Percentiles rank a stretch among this genome's conserved stretches.
These are phyloP conservation scores for Toxotes jaculatrix DNA, from an alignment of 2,113 vertebrate genomes.

Conservation along the genomic window DNA sequence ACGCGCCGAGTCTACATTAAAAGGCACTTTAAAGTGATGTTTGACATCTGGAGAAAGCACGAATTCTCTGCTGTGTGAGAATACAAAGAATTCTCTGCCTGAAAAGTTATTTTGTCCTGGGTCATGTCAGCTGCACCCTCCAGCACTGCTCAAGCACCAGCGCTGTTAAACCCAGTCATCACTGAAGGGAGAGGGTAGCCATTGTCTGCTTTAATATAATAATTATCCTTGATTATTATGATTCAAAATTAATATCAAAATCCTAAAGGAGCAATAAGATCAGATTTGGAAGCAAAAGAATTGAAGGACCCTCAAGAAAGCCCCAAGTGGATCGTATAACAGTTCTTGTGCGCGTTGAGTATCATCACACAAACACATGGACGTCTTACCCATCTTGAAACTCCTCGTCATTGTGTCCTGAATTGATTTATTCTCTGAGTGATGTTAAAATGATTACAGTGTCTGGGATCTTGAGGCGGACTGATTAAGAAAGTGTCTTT, in stretches of 20 bases:
- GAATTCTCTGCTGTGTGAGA: not conserved
- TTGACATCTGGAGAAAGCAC: slow-evolving; percentile 32
- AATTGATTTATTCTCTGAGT: slow-evolving; percentile 25
- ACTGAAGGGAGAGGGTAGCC: not conserved
- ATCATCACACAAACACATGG: slow-evolving; percentile 16
- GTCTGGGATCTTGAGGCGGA: slow-evolving; percentile 11
- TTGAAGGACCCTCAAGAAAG: not conserved
- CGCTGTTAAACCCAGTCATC: not conserved
- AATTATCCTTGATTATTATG: not conserved
- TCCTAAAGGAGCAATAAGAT: not conserved
- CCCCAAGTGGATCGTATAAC: not conserved
- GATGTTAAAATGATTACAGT: slow-evolving; percentile 29
- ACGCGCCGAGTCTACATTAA: slow-evolving; percentile 21
- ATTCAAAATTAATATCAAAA: no score
- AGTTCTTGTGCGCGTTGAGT: not conserved
- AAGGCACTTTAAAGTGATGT: slow-evolving; percentile 34
- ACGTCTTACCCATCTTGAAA: slow-evolving; percentile 1
- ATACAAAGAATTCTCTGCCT: not conserved
- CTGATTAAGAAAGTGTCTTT: not conserved
- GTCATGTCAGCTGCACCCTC: not conserved
- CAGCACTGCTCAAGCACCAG: not conserved
- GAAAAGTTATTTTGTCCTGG: not conserved
- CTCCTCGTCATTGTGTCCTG: slow-evolving; percentile 4
- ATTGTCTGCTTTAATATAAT: no score
- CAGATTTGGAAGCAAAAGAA: not conserved